Base-by-base conservation (phyloP, 2,888 invertebrate genomes). In the Oligia strigilis region DNA sequence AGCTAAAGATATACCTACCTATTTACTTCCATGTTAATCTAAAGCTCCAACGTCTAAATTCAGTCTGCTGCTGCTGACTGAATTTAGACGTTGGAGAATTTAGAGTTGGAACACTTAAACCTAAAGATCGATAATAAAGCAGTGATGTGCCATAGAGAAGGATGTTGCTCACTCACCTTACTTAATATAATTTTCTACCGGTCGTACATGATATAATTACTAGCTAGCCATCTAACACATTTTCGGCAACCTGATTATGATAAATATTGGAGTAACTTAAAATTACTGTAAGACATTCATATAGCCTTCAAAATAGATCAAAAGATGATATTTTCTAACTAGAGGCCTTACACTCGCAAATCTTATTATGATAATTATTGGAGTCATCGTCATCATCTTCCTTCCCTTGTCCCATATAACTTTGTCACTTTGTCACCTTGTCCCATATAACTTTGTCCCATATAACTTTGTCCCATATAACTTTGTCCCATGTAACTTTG, bases 111-210 rank as follows among this genome's bases (percentile, higher is more conserved):
- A 52, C 14, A 82, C 60, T 78, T 40, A 36, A 36, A 36, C 36
- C 36, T 2, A 36, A 6, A 4, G 11, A 40, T 49, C 19, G 14
- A 83, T 69, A 40, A 58, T 40, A 40, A 40, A 29, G 17, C 62
- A 69, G 14, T 5, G 8, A 23, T 52, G 23, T 64, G 55, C 49
- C 55, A 23, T 14, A 84, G 62, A 55, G 9, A 2, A 69, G 40
- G 17, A 3, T 60, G 29, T 40, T 84, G 84, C 23, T 78, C 62
- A 17, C 46, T 69, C 60, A 49, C 46, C 78, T 36, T 40, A 62
- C 55, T 17, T 69, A 84, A 84, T 67, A 13, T 43, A 23, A 78
- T 81, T 80, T 55, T 69, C 52, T 55, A 67, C 52, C n/a, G 23
- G 9, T 49, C 46, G 69, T 9, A 46, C 29, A 49, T 49, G 2